These are phyloP conservation scores for Drosophila setifemur DNA, from an alignment of 1,140 invertebrate species.

Conservation along the genomic window DNA sequence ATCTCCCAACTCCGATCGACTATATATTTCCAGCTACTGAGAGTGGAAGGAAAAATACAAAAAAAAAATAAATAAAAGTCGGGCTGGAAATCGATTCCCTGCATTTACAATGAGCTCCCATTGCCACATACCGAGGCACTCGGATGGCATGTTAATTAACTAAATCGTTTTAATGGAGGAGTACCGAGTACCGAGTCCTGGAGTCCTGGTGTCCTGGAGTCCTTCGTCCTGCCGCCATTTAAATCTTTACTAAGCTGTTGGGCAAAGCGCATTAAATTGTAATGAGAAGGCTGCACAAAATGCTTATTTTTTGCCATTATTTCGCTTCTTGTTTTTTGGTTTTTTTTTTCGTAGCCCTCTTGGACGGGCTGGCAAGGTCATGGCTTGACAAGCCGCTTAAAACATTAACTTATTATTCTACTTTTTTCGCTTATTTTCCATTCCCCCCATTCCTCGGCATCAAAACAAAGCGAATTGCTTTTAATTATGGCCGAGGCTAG, in stretches of 20 bases:
- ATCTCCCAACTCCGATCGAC: background rate
- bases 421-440: conserved; percentile 6
- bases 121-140: conserved; percentile 15
- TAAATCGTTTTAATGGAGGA: conserved; percentile 45
- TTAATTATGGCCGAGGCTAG: conserved; percentile 55
- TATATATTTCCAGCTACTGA: background rate
- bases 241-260: conserved; percentile 67
- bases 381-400: conserved; percentile 66
- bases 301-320: conserved; percentile 44
- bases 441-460: background rate
- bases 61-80: background rate
- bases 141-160: conserved; percentile 51
- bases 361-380: conserved; percentile 61
- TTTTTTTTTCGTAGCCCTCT: too few relatives aligned
- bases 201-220: too few relatives aligned
- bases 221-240: conserved; percentile 24
- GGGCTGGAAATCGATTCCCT: conserved; percentile 27
- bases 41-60: background rate
- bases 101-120: conserved; percentile 45
- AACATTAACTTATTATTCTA: conserved; percentile 72
- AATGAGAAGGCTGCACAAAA: conserved; percentile 60
- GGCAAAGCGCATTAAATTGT: conserved; percentile 75
- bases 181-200: background rate
- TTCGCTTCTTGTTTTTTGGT: conserved; percentile 15
- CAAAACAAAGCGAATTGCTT: conserved; percentile 43